Evolutionary conservation across 2,113 vertebrate species (phyloP).

Genomic region (Malurus alboscapulatus): DNA sequence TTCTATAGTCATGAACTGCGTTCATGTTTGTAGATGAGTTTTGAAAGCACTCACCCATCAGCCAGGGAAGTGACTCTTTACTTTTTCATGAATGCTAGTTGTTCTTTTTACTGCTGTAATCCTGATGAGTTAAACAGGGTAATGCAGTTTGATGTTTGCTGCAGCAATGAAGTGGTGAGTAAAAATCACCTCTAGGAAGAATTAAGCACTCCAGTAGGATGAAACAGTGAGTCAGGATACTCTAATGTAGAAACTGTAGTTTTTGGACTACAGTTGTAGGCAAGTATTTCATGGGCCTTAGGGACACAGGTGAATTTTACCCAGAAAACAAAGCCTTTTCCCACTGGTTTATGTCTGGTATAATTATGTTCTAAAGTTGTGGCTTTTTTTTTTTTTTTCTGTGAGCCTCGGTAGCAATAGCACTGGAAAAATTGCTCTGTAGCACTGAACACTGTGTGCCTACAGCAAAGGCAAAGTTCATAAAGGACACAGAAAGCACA

Average conservation of each 20-base stretch:
- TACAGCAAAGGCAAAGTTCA: conserved; percentile 6
- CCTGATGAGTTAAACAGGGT: neutral
- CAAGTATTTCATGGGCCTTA: neutral
- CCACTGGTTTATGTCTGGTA: neutral
- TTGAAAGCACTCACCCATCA: neutral
- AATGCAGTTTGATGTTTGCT: neutral
- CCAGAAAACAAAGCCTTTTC: neutral
- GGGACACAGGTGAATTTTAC: neutral
- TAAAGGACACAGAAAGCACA: neutral
- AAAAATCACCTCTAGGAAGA: neutral
- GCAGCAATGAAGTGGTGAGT: neutral
- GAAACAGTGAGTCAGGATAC: neutral
- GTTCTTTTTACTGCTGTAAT: neutral
- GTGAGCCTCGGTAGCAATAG: neutral
- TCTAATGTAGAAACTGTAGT: neutral
- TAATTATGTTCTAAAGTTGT: neutral
- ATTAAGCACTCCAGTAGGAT: neutral
- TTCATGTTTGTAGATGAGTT: neutral
- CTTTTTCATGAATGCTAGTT: neutral
- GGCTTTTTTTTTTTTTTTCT: neutral
- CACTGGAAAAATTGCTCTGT: neutral
- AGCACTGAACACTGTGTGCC: neutral
- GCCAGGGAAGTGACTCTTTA: neutral
- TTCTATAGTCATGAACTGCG: neutral
- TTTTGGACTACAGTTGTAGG: neutral